Percentiles rank a stretch among this genome's conserved stretches.
Evolutionary conservation across 2,113 vertebrate genomes (phyloP).

Genomic region (Hypocryptadius cinnamomeus): DNA sequence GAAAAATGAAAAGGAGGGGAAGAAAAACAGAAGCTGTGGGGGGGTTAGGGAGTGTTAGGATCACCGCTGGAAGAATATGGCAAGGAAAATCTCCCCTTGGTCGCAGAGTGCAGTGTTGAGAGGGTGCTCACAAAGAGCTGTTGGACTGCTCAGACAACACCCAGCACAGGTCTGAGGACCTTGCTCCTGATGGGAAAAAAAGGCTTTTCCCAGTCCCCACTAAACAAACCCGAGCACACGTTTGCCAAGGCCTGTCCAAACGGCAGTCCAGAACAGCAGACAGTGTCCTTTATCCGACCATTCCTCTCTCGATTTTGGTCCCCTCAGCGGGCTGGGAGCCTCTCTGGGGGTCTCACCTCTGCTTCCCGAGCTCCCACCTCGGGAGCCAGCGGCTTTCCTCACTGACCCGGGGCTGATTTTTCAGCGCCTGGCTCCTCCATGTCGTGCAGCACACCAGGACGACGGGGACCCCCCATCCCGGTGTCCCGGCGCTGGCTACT

Average conservation of each 20-base stretch:
- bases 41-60: neutral
- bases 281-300: neutral
- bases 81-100: neutral
- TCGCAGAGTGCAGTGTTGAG: neutral
- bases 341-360: neutral
- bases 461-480: too few relatives aligned
- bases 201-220: neutral
- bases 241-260: neutral
- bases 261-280: neutral
- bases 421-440: rapidly evolving
- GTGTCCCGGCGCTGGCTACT: neutral
- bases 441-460: rapidly evolving
- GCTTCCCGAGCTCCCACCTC: neutral
- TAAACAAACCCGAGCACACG: neutral
- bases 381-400: neutral
- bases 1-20: neutral
- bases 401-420: rapidly evolving
- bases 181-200: rapidly evolving
- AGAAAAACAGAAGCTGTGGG: neutral
- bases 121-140: neutral
- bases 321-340: neutral
- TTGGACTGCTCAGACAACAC: neutral
- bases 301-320: neutral
- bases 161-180: neutral
- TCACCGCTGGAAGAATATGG: neutral